A percentile compares a stretch with the other conserved stretches of the same genome.
These are phyloP conservation scores for Cataglyphis cursor DNA, from an alignment of 2,888 invertebrate species.

Conservation along the genomic window DNA sequence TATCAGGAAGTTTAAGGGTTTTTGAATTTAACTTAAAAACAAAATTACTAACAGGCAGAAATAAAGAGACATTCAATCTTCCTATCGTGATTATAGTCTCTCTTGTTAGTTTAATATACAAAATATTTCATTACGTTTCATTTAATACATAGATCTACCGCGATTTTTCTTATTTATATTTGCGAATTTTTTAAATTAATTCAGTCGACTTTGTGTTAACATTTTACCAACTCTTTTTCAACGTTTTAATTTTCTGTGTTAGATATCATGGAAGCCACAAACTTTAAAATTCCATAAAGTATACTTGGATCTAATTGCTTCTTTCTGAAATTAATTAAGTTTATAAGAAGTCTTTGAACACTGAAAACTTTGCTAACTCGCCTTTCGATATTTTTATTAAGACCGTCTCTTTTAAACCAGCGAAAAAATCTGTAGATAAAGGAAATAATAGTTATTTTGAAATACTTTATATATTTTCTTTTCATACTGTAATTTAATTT, in stretches of 20 bases:
- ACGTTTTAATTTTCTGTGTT: conserved; percentile 32
- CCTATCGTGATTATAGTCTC: too few species aligned
- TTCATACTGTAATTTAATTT: neutral
- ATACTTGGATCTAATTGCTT: conserved; percentile 42
- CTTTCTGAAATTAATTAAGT: conserved; percentile 50
- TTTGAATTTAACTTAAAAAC: conserved; percentile 8
- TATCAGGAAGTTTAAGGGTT: neutral
- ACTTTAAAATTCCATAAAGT: conserved; percentile 47
- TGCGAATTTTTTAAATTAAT: conserved; percentile 37
- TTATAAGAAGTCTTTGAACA: conserved; percentile 32
- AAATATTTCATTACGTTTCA: neutral
- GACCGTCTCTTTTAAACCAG: neutral
- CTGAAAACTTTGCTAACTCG: conserved; percentile 35
- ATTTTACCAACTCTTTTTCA: conserved; percentile 18
- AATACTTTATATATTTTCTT: neutral
- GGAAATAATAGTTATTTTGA: neutral
- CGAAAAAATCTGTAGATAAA: neutral
- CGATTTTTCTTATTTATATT: conserved; percentile 14
- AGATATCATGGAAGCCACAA: conserved; percentile 39
- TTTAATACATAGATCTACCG: neutral
- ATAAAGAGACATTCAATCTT: conserved; percentile 35
- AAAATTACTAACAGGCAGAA: conserved; percentile 1
- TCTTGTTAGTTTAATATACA: conserved; percentile 16
- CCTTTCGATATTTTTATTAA: conserved; percentile 29
- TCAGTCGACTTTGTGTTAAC: conserved; percentile 6